Evolutionary conservation across 2,797 vertebrate species (phyloP), one percentile per base, ranked within the genome.

Genomic region (Emys orbicularis): DNA sequence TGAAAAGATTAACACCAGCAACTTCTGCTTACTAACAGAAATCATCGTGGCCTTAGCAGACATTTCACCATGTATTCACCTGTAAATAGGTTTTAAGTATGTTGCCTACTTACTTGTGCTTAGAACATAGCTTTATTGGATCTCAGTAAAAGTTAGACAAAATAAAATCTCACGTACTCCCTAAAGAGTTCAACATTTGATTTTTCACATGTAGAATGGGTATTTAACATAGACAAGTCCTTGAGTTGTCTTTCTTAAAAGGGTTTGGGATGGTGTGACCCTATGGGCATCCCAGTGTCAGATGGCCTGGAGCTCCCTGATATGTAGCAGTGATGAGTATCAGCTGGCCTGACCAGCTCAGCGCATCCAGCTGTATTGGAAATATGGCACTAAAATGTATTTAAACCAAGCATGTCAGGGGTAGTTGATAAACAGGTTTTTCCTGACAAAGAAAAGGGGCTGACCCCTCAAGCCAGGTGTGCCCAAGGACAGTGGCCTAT

Each of bases 1-100:
- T 99, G 95, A 96, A 96, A 97, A 97, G 95, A 96, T 93, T 98
- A 98, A 95, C 72, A 96, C 59, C 87, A 95, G 82, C 59, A 93
- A 94, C 94, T 97, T 97, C 92, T 95, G 95, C 83, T 97, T 98
- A 94, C 83, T 95, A 87, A 92, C 81, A 95, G 94, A 96, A 94
- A 89, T 87, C 86, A 90, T 85, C 76, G 41, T 12, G 65, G 90
- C 90, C 89, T 94, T 82, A 96, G 59, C 1, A 97, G 93, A 97
- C 95, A 97, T 44, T 93, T 96, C 93, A 90, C 94, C 4, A 1
- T 44, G 89, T 84, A 86, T 86, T 97, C 95, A 97, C 93, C 95
- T 11, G 4, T 86, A 94, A 90, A 87, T 8, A 93, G 83, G 59
- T 76, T 92, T 41, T 68, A 19, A 77, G 23, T 37, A 87, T 50